Conservation (phyloP, 1,140 invertebrate genomes). For the Saccostrea cuccullata region DNA sequence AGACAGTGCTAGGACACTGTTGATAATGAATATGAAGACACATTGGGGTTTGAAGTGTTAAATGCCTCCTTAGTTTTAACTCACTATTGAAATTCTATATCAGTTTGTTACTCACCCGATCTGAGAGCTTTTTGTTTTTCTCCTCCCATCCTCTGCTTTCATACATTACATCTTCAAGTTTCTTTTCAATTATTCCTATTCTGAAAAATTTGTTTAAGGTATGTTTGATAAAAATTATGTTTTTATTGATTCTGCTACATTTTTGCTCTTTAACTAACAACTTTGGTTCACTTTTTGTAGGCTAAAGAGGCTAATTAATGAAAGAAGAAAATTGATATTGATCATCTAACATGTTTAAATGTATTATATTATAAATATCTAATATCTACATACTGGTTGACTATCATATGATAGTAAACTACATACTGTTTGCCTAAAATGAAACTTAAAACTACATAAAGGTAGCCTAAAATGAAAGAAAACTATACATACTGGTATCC, state of each 20-base stretch:
- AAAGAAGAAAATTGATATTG: too few species aligned
- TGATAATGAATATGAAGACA: too few species aligned
- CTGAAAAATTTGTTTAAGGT: constrained; percentile 54
- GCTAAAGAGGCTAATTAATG: too few species aligned
- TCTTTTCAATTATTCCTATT: constrained; percentile 75
- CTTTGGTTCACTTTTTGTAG: too few species aligned
- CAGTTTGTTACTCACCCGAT: constrained; percentile 66
- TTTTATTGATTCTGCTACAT: too few species aligned
- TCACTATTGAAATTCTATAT: neutral
- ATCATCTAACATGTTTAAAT: too few species aligned
- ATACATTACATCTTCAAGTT: constrained; percentile 75
- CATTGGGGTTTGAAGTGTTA: too few species aligned
- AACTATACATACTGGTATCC: constrained; percentile 74
- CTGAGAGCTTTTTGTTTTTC: constrained; percentile 72
- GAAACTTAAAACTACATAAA: neutral
- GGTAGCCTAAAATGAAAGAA: neutral
- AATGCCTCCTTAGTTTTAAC: neutral
- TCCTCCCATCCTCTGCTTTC: constrained; percentile 75
- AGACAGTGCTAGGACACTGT: too few species aligned
- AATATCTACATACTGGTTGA: too few species aligned
- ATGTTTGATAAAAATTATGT: neutral
- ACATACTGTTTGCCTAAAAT: neutral
- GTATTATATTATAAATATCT: too few species aligned
- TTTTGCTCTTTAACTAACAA: too few species aligned
- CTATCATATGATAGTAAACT: neutral